Percentiles rank a stretch among this genome's conserved stretches.
Conservation (phyloP, 2,797 vertebrate species). For the Siniperca obscura region DNA sequence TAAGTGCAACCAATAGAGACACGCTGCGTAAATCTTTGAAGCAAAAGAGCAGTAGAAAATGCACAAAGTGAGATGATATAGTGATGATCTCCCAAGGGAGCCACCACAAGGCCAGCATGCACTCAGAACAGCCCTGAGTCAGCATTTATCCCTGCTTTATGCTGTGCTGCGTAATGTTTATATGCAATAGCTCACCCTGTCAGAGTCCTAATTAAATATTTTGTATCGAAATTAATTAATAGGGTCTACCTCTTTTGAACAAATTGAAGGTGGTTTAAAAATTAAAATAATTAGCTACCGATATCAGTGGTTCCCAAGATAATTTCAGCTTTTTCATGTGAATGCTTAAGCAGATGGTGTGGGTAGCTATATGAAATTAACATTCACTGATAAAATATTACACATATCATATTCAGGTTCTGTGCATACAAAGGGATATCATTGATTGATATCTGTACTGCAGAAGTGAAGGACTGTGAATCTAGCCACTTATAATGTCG, state of each 20-base stretch:
- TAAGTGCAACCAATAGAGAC: background rate
- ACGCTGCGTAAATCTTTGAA: background rate
- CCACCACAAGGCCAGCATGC: background rate
- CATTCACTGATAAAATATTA: conserved; percentile 1
- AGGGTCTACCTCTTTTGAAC: background rate
- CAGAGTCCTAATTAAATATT: background rate
- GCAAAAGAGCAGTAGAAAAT: too few species aligned
- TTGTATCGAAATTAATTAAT: background rate
- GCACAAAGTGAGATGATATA: background rate
- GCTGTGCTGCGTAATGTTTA: background rate
- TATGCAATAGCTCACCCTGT: background rate
- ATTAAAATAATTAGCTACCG: background rate
- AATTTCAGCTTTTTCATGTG: background rate
- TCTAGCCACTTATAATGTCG: background rate
- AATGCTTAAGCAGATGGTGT: background rate
- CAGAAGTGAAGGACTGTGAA: conserved; percentile 4
- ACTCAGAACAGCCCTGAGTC: background rate
- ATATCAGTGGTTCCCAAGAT: background rate
- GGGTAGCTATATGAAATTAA: background rate
- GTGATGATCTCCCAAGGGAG: background rate
- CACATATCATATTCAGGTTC: background rate
- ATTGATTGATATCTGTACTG: background rate
- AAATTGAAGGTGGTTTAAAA: background rate
- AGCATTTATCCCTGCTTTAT: background rate
- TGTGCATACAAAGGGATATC: background rate